Percentiles rank a stretch among this genome's conserved stretches.
Evolutionary conservation across 2,888 invertebrate genomes (phyloP).

Genomic region (Dione juno): DNA sequence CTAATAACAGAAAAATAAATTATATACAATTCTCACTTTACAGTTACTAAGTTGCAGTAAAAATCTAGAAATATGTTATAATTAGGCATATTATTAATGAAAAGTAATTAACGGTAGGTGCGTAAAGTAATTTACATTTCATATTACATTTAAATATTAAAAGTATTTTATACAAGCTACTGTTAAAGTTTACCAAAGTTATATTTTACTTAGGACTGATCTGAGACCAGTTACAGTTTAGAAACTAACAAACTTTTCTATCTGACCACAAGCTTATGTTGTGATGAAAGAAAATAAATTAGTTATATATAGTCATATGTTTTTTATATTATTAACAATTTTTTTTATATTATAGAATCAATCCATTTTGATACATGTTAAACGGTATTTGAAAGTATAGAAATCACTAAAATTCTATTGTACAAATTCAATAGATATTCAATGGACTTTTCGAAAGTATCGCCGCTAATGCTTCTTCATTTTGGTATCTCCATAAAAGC

Average conservation of each 20-base stretch:
- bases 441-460: not conserved
- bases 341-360: no score
- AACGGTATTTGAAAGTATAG: no score
- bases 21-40: no score
- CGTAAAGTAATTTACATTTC: not conserved
- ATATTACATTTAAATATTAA: not conserved
- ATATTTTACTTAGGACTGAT: not conserved
- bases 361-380: no score
- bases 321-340: no score
- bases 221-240: not conserved
- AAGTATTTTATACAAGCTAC: not conserved
- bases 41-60: no score
- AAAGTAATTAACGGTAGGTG: not conserved
- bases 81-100: constrained; percentile 28
- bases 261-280: not conserved
- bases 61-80: no score
- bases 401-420: no score
- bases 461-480: not conserved
- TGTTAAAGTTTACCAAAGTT: not conserved
- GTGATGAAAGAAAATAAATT: not conserved
- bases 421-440: not conserved
- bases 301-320: no score
- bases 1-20: no score
- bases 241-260: not conserved
- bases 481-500: not conserved